phyloP scores from a whole-genome alignment of 2,797 vertebrate genomes.

The Pelochelys cantorii region DNA sequence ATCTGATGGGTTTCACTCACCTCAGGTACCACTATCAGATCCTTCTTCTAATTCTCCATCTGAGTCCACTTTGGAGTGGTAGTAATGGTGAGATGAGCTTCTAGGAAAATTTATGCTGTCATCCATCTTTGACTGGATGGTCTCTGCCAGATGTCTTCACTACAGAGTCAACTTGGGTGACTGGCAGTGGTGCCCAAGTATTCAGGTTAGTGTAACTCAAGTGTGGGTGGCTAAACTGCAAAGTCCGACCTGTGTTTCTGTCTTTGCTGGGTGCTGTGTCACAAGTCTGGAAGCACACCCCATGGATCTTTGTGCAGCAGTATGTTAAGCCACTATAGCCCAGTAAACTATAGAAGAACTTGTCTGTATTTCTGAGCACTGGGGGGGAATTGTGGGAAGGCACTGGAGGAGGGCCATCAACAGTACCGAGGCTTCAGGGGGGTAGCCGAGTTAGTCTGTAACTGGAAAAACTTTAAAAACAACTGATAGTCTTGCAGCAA shows the following conservation, averaged over 20 bases:
- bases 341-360: not conserved
- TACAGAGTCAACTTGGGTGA: not conserved
- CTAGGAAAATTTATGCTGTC: not conserved
- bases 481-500: no score
- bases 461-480: no score
- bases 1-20: not conserved
- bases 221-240: not conserved
- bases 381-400: not conserved
- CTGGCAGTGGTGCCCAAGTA: not conserved
- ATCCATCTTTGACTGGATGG: not conserved
- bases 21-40: accelerated
- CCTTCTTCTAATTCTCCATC: not conserved
- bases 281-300: not conserved
- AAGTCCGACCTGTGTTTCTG: not conserved
- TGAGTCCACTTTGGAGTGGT: not conserved
- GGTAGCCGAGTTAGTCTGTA: no score
- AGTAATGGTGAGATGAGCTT: not conserved
- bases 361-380: not conserved
- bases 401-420: not conserved
- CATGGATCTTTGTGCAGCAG: accelerated
- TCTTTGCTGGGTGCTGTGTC: not conserved
- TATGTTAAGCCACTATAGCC: not conserved
- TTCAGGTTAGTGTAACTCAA: accelerated
- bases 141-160: not conserved
- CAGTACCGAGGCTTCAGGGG: accelerated